Evolutionary conservation across 2,888 invertebrate genomes (phyloP).

Genomic region (Nomada fucata): DNA sequence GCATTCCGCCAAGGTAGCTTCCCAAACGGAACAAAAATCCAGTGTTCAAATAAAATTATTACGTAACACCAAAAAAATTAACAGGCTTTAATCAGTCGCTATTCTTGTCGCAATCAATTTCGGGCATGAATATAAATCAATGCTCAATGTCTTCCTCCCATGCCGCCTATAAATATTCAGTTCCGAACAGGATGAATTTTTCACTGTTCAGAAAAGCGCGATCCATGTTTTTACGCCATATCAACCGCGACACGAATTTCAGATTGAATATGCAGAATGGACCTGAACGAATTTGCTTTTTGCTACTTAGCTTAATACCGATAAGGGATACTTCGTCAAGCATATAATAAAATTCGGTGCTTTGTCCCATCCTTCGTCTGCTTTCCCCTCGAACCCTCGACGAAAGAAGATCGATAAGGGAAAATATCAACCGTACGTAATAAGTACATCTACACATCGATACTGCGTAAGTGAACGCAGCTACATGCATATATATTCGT

Average conservation of each 20-base stretch:
- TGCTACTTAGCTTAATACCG: conserved; percentile 9
- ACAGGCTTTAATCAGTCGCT: conserved; percentile 13
- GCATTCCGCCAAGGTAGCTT: too few species aligned
- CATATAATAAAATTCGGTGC: conserved; percentile 29
- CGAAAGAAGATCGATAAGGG: conserved; percentile 53
- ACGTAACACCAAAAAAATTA: conserved; percentile 24
- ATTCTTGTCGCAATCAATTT: conserved; percentile 25
- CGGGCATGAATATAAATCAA: conserved; percentile 30
- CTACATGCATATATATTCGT: background rate
- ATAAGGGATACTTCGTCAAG: conserved; percentile 15
- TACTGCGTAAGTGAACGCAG: background rate
- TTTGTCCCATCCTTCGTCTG: background rate
- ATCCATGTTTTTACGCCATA: background rate
- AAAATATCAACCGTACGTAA: conserved; percentile 35
- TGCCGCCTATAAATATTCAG: conserved; percentile 36
- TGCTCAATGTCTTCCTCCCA: conserved; percentile 26
- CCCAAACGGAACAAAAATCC: background rate
- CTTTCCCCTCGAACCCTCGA: conserved; percentile 19
- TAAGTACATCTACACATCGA: background rate
- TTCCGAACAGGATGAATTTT: conserved; percentile 11
- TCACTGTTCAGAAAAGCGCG: background rate
- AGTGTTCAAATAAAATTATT: background rate
- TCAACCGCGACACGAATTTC: conserved; percentile 7
- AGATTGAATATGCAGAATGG: background rate
- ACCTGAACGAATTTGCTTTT: background rate